These are phyloP conservation scores for Clavelina lepadiformis DNA, from an alignment of 23 tunicate species.

Conservation along the genomic window DNA sequence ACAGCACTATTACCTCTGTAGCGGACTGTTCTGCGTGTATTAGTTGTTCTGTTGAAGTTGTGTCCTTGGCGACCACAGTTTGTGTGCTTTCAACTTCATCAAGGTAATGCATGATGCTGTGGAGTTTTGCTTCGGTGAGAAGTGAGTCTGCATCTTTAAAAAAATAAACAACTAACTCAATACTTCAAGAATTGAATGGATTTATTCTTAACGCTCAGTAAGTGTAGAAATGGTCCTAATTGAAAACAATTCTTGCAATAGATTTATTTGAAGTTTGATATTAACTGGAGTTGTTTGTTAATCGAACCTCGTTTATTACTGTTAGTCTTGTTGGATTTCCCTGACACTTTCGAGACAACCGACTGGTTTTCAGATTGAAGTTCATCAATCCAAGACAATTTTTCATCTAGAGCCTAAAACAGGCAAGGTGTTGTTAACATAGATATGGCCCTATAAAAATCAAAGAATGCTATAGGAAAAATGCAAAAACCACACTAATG, in stretches of 20 bases:
- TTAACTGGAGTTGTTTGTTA: too few relatives aligned
- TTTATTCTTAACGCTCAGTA: not conserved
- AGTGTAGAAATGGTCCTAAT: too few relatives aligned
- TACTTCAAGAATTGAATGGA: not conserved
- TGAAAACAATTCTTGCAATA: not conserved
- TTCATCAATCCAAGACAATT: slow-evolving; percentile 88
- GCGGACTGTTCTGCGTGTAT: slow-evolving; percentile 39
- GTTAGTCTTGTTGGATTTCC: not conserved
- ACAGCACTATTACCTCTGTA: slow-evolving; percentile 36
- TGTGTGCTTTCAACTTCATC: slow-evolving; percentile 65
- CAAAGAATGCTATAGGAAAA: too few relatives aligned
- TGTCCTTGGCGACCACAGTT: not conserved
- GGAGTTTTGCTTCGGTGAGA: slow-evolving; percentile 79
- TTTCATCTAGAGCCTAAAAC: slow-evolving; percentile 47
- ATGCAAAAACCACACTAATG: too few relatives aligned
- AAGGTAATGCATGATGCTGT: slow-evolving; percentile 59
- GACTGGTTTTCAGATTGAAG: slow-evolving; percentile 66
- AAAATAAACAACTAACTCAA: not conserved
- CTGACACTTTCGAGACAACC: slow-evolving; percentile 42
- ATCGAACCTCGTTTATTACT: slow-evolving; percentile 1
- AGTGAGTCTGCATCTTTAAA: slow-evolving; percentile 14
- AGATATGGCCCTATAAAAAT: too few relatives aligned
- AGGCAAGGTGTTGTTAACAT: not conserved
- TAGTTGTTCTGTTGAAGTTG: slow-evolving; percentile 2
- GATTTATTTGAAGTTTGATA: not conserved